Evolutionary conservation across 2,797 vertebrate species (phyloP).

Genomic region (Meriones psammophilus): DNA sequence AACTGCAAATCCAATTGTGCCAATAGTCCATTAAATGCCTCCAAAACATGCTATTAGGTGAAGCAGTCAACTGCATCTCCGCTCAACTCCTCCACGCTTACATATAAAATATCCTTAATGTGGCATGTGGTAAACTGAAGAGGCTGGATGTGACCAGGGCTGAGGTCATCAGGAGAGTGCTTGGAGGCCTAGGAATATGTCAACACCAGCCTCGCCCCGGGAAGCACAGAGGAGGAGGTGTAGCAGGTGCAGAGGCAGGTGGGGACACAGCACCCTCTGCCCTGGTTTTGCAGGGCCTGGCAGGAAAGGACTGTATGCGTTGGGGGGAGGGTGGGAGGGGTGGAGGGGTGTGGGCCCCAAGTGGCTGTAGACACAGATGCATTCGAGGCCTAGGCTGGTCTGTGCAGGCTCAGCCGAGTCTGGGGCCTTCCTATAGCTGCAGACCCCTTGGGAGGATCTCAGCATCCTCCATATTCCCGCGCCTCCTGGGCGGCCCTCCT

Average conservation of each 20-base stretch:
- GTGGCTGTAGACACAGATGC: not conserved
- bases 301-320: not conserved
- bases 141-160: not conserved
- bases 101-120: constrained; percentile 12
- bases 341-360: accelerated
- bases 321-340: no score
- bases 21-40: constrained; percentile 52
- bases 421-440: not conserved
- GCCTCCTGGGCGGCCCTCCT: not conserved
- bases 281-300: not conserved
- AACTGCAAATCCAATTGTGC: constrained; percentile 29
- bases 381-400: not conserved
- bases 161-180: not conserved
- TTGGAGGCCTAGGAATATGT: not conserved
- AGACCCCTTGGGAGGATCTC: no score
- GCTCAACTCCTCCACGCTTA: not conserved
- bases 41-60: constrained; percentile 27
- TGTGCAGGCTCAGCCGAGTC: not conserved
- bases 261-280: not conserved
- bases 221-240: accelerated
- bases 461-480: accelerated
- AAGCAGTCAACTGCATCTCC: constrained; percentile 20
- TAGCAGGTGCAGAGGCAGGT: not conserved
- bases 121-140: constrained; percentile 6
- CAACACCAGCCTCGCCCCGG: not conserved